phyloP scores from a whole-genome alignment of 1,140 invertebrate genomes.

The Formica exsecta region DNA sequence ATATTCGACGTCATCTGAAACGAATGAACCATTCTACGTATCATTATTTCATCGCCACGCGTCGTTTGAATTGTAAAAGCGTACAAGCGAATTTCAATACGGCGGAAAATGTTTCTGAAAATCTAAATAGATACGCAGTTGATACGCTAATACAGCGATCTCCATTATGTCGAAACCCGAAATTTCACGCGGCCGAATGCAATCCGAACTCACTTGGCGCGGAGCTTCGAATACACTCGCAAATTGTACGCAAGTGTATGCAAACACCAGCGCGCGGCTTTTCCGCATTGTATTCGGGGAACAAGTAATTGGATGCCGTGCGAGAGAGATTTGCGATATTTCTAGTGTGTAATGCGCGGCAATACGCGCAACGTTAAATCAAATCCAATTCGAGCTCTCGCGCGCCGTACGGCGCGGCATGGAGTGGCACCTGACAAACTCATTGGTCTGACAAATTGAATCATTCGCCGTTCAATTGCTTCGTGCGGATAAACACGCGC shows the following conservation, averaged over 20 bases:
- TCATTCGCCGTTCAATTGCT: slow-evolving; percentile 87
- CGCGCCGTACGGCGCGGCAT: slow-evolving; percentile 80
- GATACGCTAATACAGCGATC: slow-evolving; percentile 75
- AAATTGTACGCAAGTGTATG: background rate
- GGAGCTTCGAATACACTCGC: background rate
- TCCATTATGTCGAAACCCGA: slow-evolving; percentile 74
- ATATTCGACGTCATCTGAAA: background rate
- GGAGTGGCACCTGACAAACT: slow-evolving; percentile 86
- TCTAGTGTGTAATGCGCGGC: slow-evolving; percentile 85
- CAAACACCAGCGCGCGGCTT: slow-evolving; percentile 71
- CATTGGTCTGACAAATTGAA: slow-evolving; percentile 87
- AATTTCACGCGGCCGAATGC: slow-evolving; percentile 58
- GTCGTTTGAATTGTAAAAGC: slow-evolving; percentile 30
- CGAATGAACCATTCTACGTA: background rate
- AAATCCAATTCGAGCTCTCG: slow-evolving; percentile 85
- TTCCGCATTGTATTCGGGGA: slow-evolving; percentile 79
- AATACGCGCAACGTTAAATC: slow-evolving; percentile 86
- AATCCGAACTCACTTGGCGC: slow-evolving; percentile 15
- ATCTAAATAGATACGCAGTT: slow-evolving; percentile 57
- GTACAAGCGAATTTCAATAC: background rate
- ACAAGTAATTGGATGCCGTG: slow-evolving; percentile 83
- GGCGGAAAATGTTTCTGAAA: slow-evolving; percentile 49
- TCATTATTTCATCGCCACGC: background rate
- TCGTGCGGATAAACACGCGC: slow-evolving; percentile 76
- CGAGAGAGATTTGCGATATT: slow-evolving; percentile 85